Conservation (phyloP, 2,888 invertebrate genomes). For the Agriopis aurantiaria region DNA sequence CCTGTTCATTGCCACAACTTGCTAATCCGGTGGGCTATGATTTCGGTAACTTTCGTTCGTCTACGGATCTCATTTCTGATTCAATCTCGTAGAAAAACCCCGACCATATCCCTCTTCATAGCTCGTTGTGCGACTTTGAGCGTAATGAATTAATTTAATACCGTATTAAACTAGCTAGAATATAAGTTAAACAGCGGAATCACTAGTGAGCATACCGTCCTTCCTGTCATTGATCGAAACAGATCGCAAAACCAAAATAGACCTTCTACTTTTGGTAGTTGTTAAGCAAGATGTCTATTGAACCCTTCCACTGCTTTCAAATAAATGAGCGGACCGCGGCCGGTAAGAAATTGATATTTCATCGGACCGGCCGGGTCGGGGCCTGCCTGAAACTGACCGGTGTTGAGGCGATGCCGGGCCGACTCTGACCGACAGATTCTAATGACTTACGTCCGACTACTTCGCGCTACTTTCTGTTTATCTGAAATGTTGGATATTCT, state of each 20-base stretch:
- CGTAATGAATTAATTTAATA: too few relatives aligned
- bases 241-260: constrained; percentile 8
- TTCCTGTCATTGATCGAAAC: background rate
- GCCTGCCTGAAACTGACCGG: constrained; percentile 4
- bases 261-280: background rate
- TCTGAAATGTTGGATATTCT: background rate
- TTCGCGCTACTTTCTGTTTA: background rate
- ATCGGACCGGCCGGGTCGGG: background rate
- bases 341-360: constrained; percentile 23
- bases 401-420: background rate
- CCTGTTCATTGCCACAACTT: too few relatives aligned
- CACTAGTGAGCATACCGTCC: too few relatives aligned
- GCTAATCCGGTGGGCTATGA: too few relatives aligned
- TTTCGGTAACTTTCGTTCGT: too few relatives aligned
- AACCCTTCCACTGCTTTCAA: constrained; percentile 43
- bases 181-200: too few relatives aligned
- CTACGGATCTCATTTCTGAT: too few relatives aligned
- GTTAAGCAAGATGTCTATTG: constrained; percentile 9
- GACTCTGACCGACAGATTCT: background rate
- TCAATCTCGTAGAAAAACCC: too few relatives aligned
- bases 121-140: too few relatives aligned
- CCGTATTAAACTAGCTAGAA: too few relatives aligned
- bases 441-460: background rate
- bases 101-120: too few relatives aligned
- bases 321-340: constrained; percentile 13